phyloP scores from a whole-genome alignment of 2,113 vertebrate genomes.

The Pantherophis guttatus region DNA sequence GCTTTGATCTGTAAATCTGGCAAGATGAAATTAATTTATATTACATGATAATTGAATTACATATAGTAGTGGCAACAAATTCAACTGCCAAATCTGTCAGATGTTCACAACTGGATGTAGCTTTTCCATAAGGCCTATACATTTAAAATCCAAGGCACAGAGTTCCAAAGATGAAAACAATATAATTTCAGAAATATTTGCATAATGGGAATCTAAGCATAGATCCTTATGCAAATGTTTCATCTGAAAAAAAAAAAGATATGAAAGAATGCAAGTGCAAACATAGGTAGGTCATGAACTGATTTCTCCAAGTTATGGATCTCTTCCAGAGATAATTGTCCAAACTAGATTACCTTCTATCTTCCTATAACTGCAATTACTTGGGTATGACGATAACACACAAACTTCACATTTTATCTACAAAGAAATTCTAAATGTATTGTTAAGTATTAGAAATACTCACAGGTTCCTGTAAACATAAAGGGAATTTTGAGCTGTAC shows the following conservation, averaged over 20 bases:
- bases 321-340: neutral
- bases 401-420: neutral
- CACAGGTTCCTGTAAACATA: neutral
- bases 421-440: neutral
- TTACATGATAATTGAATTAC: neutral
- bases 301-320: too few relatives aligned
- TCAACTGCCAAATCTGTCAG: neutral
- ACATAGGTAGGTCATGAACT: neutral
- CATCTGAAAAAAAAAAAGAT: neutral
- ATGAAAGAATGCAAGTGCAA: neutral
- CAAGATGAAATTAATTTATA: neutral
- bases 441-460: neutral
- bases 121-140: neutral
- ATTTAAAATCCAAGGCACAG: neutral
- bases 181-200: neutral
- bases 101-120: neutral
- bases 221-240: neutral
- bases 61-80: neutral
- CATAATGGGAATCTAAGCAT: neutral
- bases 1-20: neutral
- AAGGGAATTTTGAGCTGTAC: slow-evolving; percentile 24
- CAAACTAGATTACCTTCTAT: neutral
- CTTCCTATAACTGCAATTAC: neutral
- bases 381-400: neutral
- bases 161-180: neutral